phyloP scores from a whole-genome alignment of 2,888 invertebrate genomes.

The Hydriomena furcata region DNA sequence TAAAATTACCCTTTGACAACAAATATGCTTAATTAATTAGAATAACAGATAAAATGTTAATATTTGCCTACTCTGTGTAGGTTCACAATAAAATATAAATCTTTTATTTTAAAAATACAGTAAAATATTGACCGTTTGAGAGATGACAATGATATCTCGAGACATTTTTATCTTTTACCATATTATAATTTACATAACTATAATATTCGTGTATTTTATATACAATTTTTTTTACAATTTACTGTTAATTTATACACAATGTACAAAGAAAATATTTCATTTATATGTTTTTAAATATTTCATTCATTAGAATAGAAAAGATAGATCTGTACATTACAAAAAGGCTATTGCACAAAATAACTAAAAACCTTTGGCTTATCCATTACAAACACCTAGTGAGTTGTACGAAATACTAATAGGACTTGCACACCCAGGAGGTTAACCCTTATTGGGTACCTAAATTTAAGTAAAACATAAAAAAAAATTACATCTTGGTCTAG shows the following conservation, averaged over 20 bases:
- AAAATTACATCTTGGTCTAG: too few relatives aligned
- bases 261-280: constrained; percentile 68
- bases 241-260: constrained; percentile 73
- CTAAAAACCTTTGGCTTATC: constrained; percentile 81
- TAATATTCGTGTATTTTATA: constrained; percentile 18
- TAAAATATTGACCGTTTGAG: constrained; percentile 28
- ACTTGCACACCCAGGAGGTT: neutral
- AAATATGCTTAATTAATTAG: constrained; percentile 44
- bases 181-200: constrained; percentile 46
- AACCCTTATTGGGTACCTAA: too few relatives aligned
- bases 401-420: constrained; percentile 53
- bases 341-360: constrained; percentile 78
- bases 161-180: constrained; percentile 47
- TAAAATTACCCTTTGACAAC: constrained; percentile 72
- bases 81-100: constrained; percentile 31
- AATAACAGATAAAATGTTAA: constrained; percentile 32
- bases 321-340: constrained; percentile 80
- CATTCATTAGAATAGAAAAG: constrained; percentile 58
- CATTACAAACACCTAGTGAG: constrained; percentile 65
- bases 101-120: constrained; percentile 27
- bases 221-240: constrained; percentile 62
- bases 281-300: constrained; percentile 58
- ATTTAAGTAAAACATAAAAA: too few relatives aligned
- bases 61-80: constrained; percentile 37
- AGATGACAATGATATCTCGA: constrained; percentile 38